These are phyloP conservation scores for Ameiurus melas DNA, from an alignment of 2,113 vertebrate genomes.

Conservation along the genomic window DNA sequence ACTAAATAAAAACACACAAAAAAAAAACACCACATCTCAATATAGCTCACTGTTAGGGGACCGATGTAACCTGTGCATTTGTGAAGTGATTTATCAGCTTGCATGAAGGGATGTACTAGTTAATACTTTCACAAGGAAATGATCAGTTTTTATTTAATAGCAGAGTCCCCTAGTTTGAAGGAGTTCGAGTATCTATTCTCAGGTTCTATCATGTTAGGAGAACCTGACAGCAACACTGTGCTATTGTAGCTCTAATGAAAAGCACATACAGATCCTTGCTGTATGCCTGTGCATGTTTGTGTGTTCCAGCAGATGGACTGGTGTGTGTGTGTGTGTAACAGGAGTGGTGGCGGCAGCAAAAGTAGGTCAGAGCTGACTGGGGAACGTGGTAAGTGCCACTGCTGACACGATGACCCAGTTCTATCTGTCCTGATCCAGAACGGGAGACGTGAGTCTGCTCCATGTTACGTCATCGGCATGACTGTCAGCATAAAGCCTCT, in stretches of 20 bases:
- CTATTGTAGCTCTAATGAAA: not conserved
- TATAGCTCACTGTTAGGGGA: not conserved
- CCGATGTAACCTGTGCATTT: not conserved
- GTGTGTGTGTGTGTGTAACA: slow-evolving; percentile 7
- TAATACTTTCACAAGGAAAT: not conserved
- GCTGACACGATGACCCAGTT: slow-evolving; percentile 84
- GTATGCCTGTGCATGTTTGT: not conserved
- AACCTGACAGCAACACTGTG: not conserved
- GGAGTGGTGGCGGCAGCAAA: slow-evolving; percentile 37
- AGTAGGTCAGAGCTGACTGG: slow-evolving; percentile 80
- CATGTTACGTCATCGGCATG: slow-evolving; percentile 38
- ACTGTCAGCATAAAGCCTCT: slow-evolving; percentile 13
- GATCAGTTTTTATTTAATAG: not conserved
- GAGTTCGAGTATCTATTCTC: not conserved
- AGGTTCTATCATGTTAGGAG: not conserved
- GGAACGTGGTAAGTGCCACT: slow-evolving; percentile 69
- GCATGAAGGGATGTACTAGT: not conserved
- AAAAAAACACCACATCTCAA: not conserved
- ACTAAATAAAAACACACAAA: not conserved
- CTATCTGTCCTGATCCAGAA: slow-evolving; percentile 34
- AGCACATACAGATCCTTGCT: not conserved
- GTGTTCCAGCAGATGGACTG: not conserved
- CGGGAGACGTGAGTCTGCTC: slow-evolving; percentile 11
- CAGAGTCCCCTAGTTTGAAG: not conserved
- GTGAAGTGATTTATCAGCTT: not conserved